Percentiles rank a stretch among this genome's conserved stretches.
phyloP scores from a whole-genome alignment of 2,797 vertebrate species.

The Gallinago solitaria region DNA sequence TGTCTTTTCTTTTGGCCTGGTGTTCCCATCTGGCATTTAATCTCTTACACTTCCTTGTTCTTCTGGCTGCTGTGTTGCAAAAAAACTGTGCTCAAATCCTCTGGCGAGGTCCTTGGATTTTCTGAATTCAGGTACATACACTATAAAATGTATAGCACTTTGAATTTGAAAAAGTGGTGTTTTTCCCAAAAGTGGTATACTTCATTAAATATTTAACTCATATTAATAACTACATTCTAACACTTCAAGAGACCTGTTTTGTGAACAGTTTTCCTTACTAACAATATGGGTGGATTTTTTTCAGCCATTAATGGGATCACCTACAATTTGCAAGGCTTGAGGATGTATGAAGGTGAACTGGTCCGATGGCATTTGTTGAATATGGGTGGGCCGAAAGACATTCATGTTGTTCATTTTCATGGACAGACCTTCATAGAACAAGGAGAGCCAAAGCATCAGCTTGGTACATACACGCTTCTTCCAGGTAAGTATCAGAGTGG shows the following conservation, averaged over 20 bases:
- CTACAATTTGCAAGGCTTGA: slow-evolving; percentile 87
- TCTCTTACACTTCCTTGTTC: not conserved
- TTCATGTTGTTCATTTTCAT: slow-evolving; percentile 92
- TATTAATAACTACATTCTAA: not conserved
- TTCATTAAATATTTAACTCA: not conserved
- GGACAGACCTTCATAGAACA: slow-evolving; percentile 91
- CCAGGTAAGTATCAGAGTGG: slow-evolving; percentile 80
- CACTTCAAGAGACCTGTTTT: not conserved
- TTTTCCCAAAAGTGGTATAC: not conserved
- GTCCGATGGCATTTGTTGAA: slow-evolving; percentile 91
- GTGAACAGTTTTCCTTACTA: not conserved
- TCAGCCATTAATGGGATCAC: slow-evolving; percentile 94
- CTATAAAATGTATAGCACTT: not conserved
- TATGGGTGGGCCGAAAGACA: slow-evolving; percentile 88
- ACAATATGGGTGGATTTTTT: not conserved
- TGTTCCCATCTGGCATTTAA: not conserved
- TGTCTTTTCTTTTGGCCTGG: not conserved
- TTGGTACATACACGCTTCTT: slow-evolving; percentile 87
- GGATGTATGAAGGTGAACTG: slow-evolving; percentile 88
- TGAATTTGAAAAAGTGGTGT: not conserved
- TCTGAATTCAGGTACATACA: not conserved
- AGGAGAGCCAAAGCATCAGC: slow-evolving; percentile 79
- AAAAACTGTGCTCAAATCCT: not conserved
- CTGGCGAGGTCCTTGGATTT: not conserved
- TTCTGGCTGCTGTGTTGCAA: not conserved